phyloP scores from a whole-genome alignment of 2,113 vertebrate genomes.

The Pyxicephalus adspersus region DNA sequence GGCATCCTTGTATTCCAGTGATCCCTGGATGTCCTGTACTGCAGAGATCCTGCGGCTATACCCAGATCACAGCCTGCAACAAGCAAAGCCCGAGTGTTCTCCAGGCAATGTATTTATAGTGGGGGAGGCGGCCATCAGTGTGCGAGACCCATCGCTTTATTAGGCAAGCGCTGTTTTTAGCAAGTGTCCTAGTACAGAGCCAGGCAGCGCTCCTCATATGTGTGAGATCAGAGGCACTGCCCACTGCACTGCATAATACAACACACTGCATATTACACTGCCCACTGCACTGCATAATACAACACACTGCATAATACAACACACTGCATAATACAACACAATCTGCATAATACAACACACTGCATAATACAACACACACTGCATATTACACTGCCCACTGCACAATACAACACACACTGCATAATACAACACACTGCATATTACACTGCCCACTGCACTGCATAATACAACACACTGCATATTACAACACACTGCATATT shows the following conservation, averaged over 20 bases:
- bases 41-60: background rate
- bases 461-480: no score
- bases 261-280: no score
- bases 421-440: no score
- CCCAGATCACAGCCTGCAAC: background rate
- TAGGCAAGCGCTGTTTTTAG: slow-evolving; percentile 73
- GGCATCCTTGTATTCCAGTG: slow-evolving; percentile 76
- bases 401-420: no score
- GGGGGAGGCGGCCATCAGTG: slow-evolving; percentile 58
- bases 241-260: slow-evolving; percentile 27
- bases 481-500: no score
- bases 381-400: no score
- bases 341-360: no score
- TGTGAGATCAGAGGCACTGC: background rate
- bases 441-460: no score
- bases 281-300: slow-evolving; percentile 38
- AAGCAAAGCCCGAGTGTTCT: slow-evolving; percentile 77
- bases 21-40: slow-evolving; percentile 13
- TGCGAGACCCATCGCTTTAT: slow-evolving; percentile 81
- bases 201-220: slow-evolving; percentile 7
- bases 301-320: no score
- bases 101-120: slow-evolving; percentile 81
- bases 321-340: no score
- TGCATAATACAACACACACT: no score
- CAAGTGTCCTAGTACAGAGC: slow-evolving; percentile 62